phyloP scores from a whole-genome alignment of 1,140 invertebrate genomes.

The Magallana gigas region DNA sequence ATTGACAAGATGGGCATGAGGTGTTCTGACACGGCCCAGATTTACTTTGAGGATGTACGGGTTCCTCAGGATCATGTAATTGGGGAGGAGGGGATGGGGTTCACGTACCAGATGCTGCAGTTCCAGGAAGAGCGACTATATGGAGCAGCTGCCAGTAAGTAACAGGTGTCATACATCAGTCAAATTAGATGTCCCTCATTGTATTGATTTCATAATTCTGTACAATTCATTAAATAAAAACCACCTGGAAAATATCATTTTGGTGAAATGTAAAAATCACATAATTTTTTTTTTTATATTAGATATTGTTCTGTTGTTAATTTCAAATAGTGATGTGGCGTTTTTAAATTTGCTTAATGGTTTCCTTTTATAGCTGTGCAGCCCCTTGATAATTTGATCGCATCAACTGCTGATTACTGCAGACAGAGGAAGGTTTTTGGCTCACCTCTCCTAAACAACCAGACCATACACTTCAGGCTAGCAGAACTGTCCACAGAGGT shows the following conservation, averaged over 20 bases:
- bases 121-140: conserved; percentile 83
- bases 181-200: no score
- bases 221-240: no score
- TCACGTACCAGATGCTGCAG: conserved; percentile 84
- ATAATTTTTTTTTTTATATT: no score
- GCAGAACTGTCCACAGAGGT: conserved; percentile 83
- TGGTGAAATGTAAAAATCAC: no score
- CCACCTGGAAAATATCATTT: no score
- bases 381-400: conserved; percentile 78
- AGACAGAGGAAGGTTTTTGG: conserved; percentile 81
- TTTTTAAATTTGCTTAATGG: no score
- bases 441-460: conserved; percentile 81
- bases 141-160: conserved; percentile 76
- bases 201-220: no score
- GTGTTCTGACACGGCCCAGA: conserved; percentile 83
- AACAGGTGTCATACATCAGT: no score
- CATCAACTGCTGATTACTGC: conserved; percentile 81
- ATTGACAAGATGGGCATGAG: conserved; percentile 83
- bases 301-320: no score
- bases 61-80: conserved; percentile 82
- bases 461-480: conserved; percentile 81
- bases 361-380: conserved; percentile 74
- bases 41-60: conserved; percentile 83
- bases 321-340: no score
- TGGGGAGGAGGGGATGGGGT: conserved; percentile 83